Base-by-base conservation (phyloP, 2,888 invertebrate species). In the Lithosia quadra region DNA sequence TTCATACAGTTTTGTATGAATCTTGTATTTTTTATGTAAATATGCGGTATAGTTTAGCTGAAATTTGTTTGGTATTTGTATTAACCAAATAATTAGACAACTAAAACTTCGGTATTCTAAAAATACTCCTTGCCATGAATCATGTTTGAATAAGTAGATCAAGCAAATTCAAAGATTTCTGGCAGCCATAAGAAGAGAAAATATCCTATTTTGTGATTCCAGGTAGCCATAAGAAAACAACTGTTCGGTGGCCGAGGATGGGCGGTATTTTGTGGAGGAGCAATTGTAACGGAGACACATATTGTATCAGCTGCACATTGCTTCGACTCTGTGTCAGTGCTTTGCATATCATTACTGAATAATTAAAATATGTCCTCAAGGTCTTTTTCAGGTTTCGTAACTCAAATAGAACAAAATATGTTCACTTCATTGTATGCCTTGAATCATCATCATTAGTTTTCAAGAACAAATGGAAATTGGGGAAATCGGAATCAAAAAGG, bases 281-380 rank as follows among this genome's bases (percentile, higher is more conserved):
- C 67, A 18, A 63, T 67, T 9, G 56, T 67, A n/a, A 67, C 67
- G 8, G 58, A 67, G 2, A 57, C 2, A 9, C 49, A 67, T 62
- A 13, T 67, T 11, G 33, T 67, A 24, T 34, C 57, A 10, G 67
- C 67, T 8, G 67, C 67, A 13, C 67, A 67, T 58, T 67, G 67
- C 49, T 58, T 67, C 22, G 63, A 63, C 8, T 8, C 13, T 7
- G 22, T 9, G 65, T 66, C 18, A 53, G 59, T 65, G 53, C 22
- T 28, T 56, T 21, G 9, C 13, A 34, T 57, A 57, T 7, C 8
- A 28, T 28, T 4, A 28, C 28, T 28, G 28, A 8, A 10, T 36
- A 7, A 24, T 24, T 24, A 39, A 39, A 10, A 49, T 5, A 18
- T 49, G 5, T 43, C 18, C 7, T 49, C 28, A 1, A 9, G 49